phyloP scores from a whole-genome alignment of 2,113 vertebrate genomes.

The Rhizomys pruinosus region DNA sequence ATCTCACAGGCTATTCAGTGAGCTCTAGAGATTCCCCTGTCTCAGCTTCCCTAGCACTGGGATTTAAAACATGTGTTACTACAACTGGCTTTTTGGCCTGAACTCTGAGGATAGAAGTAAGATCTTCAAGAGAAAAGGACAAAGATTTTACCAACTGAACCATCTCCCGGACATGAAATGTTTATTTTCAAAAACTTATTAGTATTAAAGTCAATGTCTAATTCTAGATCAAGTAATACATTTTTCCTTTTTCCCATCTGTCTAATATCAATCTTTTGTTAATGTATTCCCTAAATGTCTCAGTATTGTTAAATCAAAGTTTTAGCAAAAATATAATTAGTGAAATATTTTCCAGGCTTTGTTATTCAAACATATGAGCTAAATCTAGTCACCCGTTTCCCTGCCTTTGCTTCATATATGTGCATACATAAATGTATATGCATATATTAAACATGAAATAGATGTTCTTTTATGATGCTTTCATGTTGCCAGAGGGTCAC shows the following conservation, averaged over 20 bases:
- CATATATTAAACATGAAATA: not conserved
- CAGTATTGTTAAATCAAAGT: constrained; percentile 25
- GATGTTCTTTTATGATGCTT: not conserved
- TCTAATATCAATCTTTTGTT: constrained; percentile 21
- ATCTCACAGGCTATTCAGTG: not conserved
- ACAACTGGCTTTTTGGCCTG: not conserved
- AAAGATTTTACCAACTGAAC: not conserved
- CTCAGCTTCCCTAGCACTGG: too few species aligned
- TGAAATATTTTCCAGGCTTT: not conserved
- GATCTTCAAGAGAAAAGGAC: accelerated
- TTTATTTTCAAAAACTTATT: not conserved
- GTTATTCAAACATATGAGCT: constrained; percentile 15
- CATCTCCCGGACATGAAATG: too few species aligned
- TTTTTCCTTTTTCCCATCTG: not conserved
- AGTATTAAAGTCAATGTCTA: not conserved
- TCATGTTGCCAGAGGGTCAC: not conserved
- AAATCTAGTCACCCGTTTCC: not conserved
- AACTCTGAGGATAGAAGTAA: not conserved
- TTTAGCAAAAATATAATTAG: not conserved
- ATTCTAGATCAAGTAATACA: not conserved
- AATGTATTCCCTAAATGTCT: not conserved
- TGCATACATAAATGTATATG: too few species aligned
- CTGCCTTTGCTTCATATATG: not conserved
- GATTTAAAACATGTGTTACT: not conserved
- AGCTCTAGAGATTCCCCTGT: too few species aligned